Evolutionary conservation across 2,113 vertebrate species (phyloP).

Genomic region (Triplophysa dalaica): DNA sequence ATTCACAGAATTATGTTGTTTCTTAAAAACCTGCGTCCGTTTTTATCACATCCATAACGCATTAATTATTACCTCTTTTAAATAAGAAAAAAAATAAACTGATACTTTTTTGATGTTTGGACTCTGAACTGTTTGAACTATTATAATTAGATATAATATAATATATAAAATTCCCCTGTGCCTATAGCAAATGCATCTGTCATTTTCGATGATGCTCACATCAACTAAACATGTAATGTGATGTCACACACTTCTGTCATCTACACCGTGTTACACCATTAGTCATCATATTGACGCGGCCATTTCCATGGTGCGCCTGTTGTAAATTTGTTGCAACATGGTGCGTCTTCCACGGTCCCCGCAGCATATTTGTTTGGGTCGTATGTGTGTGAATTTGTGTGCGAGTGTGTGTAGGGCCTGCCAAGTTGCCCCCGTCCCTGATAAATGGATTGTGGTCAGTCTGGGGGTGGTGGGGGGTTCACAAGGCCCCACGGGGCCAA

Average conservation of each 20-base stretch:
- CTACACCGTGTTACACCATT: conserved; percentile 62
- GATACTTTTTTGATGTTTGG: too few relatives aligned
- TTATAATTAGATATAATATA: too few relatives aligned
- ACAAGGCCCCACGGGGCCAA: conserved; percentile 67
- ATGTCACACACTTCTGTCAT: not conserved
- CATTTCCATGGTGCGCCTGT: conserved; percentile 86
- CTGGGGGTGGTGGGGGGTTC: conserved; percentile 64
- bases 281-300: conserved; percentile 83
- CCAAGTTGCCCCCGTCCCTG: conserved; percentile 80
- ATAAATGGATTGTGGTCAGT: conserved; percentile 89
- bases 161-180: not conserved
- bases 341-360: conserved; percentile 83
- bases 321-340: conserved; percentile 90
- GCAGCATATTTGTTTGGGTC: conserved; percentile 80
- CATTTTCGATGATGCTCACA: not conserved
- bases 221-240: conserved; percentile 7
- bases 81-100: too few relatives aligned
- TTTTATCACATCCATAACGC: too few relatives aligned
- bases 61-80: too few relatives aligned
- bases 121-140: too few relatives aligned
- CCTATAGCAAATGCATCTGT: not conserved
- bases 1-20: too few relatives aligned
- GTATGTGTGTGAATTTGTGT: conserved; percentile 34
- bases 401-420: conserved; percentile 74
- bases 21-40: too few relatives aligned